Base-by-base conservation (phyloP, 1,140 invertebrate species). In the Drosophila kepulauana region DNA sequence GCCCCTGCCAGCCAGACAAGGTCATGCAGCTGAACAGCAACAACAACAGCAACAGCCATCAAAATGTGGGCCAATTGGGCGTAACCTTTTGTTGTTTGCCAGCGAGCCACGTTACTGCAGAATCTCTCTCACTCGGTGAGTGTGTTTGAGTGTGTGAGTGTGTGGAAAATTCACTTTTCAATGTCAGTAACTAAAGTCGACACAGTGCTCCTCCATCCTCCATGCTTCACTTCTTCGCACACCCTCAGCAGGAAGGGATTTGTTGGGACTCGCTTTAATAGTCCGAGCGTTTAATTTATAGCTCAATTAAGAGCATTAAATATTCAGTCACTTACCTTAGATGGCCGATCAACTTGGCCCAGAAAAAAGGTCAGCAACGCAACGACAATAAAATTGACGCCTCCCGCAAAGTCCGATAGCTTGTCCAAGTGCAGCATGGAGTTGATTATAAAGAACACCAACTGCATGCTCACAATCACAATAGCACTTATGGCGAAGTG, bases 341-440 rank as follows among this genome's bases (percentile, higher is more conserved):
- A 94, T 8, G 93, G 93, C 25, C 93, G 94, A 64, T 94, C 93
- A 57, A 96, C 96, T 94, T 97, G 96, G 15, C 96, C 96, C 7
- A 98, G 94, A 80, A 96, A 96, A 93, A 98, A 98, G 4, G 97
- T 98, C 4, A 98, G 93, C 56, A 98, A 91, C 10, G 97, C 97
- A 62, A 98, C 94, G 45, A 98, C 96, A 69, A 98, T 97, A 92
- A 98, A 98, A 93, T 98, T 98, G 49, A 96, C 96, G 63, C 97
- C 97, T 5, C 97, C 97, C 65, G 97, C 97, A 93, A 98, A 98
- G 93, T 98, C 98, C 0, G 97, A 97, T 11, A 98, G 93, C 94
- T 98, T 98, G 88, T 98, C 97, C 94, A 97, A 95, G 93, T 98
- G 96, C 81, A 97, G 97, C 45, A 95, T 94, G 7, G 97, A 97